Evolutionary conservation across 2,888 invertebrate genomes (phyloP), one percentile per base, ranked within the genome.

Genomic region (Sinhomidia bicolor): DNA sequence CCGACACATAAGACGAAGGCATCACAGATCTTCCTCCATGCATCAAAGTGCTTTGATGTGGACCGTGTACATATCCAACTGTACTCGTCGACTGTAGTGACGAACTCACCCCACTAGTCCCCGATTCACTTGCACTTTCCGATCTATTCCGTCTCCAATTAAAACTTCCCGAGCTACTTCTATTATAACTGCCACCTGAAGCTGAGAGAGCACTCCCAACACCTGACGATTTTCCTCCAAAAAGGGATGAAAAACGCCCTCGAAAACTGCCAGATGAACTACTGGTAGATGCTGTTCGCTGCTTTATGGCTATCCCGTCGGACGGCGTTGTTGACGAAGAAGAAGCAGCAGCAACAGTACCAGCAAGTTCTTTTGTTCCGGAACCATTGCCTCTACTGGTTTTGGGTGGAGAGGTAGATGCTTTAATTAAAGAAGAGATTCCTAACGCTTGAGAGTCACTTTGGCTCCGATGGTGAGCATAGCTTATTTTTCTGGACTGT

Each of bases 101-200:
- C 85, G 97, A 97, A 93, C 97, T 96, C 26, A 97, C 96, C 60
- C 97, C 97, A 85, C 97, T 97, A 0, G 96, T 97, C 87, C 96
- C 96, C 0, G 97, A 97, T 93, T 97, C 97, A 68, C 88, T 96
- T 92, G 95, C 95, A 93, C 93, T 95, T 93, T 93, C 95, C 91
- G 94, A 95, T 93, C 93, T 94, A 93, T 93, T 94, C 41, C 89
- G 44, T 81, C 88, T 60, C 80, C 89, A 89, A 54, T 82, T 86
- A 89, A 88, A 90, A 62, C 89, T 89, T 5, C 89, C 90, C n/a
- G 81, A 79, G 23, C 20, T 82, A 71, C 88, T 83, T 26, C 88
- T 6, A 0, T 65, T 54, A 79, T 88, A 84, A 29, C 82, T 76
- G 7, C 76, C 44, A 0, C 82, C 82, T 0, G 68, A 51, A 0